Base-by-base conservation (phyloP, 1,140 invertebrate genomes). In the Sitophilus oryzae region DNA sequence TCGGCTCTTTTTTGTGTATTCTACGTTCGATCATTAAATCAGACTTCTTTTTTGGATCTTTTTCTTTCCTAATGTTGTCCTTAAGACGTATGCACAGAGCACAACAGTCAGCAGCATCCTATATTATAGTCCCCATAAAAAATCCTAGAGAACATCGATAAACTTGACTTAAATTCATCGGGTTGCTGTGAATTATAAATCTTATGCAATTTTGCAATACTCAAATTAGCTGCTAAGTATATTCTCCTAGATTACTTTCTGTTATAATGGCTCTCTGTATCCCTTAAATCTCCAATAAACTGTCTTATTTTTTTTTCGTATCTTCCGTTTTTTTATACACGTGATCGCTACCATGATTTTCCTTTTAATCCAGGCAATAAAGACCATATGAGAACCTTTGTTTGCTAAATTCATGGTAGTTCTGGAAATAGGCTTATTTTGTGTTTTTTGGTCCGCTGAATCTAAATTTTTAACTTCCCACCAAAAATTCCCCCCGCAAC, bases 1-100 rank as follows among this genome's bases (percentile, higher is more conserved):
- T 49, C 22, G n/a, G 54, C 48, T 34, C 52, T 48, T 49, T 49
- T 21, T 41, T 56, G 42, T 59, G 57, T 34, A 59, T 30, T n/a
- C 23, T 16, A 36, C 50, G 53, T 20, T 59, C 52, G 10, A 46
- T 43, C 21, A 42, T n/a, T n/a, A 37, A 21, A 11, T 51, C 15
- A 23, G 8, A 18, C 52, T 22, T 42, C 18, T 52, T 52, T 30
- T 30, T 34, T 2, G 22, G 3, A 30, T 49, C 45, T 40, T 49
- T 49, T 49, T 30, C 36, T 10, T 18, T 38, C 11, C 16, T 14
- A 40, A 40, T 40, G 9, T 40, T 6, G 14, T 40, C 5, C 16
- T 40, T 40, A 11, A 40, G 16, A 40, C 5, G 37, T 6, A 11
- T 40, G 5, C 37, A 40, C 16, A 40, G 16, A n/a, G 37, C 37